Evolutionary conservation across 2,888 invertebrate species (phyloP).

Genomic region (Tillus elongatus): DNA sequence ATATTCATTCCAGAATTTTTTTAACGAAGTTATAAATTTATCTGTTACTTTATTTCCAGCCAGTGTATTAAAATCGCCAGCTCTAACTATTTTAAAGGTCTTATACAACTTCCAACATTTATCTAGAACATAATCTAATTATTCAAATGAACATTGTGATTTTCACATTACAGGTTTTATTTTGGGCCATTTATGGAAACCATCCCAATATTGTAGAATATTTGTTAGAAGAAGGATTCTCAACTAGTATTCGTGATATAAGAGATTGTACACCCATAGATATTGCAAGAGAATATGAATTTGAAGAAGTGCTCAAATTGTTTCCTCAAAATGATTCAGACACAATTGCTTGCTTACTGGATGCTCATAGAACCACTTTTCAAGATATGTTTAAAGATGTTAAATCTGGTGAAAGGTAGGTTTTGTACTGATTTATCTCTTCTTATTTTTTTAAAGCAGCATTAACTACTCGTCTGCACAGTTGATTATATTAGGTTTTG

Average conservation of each 20-base stretch:
- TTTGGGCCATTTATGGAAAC: slow-evolving; percentile 53
- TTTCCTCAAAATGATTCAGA: slow-evolving; percentile 39
- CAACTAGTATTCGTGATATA: slow-evolving; percentile 45
- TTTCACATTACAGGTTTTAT: slow-evolving; percentile 53
- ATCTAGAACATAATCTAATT: no score
- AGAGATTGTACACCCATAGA: slow-evolving; percentile 45
- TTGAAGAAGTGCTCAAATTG: slow-evolving; percentile 42
- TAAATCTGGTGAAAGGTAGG: slow-evolving; percentile 21
- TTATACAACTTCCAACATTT: no score
- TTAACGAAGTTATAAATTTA: no score
- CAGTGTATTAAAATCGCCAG: no score
- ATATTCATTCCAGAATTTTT: no score
- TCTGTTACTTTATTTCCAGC: no score
- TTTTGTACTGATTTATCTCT: no score
- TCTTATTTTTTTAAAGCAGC: no score
- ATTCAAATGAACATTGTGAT: no score
- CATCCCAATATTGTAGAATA: slow-evolving; percentile 46
- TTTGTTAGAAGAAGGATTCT: slow-evolving; percentile 47
- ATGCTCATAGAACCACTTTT: slow-evolving; percentile 19
- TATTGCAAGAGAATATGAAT: slow-evolving; percentile 48
- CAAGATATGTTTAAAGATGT: slow-evolving; percentile 21
- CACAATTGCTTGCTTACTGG: slow-evolving; percentile 19
- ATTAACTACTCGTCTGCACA: no score
- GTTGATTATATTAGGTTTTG: no score
- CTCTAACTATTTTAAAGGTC: no score